Evolutionary conservation across 1,140 invertebrate species (phyloP), one percentile per base, ranked within the genome.

Genomic region (Drosophila kikkawai): DNA sequence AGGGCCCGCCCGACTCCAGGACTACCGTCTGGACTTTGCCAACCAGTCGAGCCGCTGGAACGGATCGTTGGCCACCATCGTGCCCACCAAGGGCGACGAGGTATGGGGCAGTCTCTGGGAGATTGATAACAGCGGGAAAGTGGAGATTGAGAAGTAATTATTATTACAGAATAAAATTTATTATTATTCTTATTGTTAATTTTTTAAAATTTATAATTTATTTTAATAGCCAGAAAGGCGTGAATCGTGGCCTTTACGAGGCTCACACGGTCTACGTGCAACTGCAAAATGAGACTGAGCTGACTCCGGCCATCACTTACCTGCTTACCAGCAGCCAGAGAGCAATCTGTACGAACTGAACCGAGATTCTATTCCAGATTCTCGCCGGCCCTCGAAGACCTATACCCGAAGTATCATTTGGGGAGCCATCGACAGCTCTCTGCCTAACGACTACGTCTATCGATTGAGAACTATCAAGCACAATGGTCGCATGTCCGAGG

Each of bases 101-200:
- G 69, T 66, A 0, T 91, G 82, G 79, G 91, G 91, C 29, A 73
- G 83, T 0, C 56, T 92, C 7, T 92, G 88, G 91, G 57, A 82
- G 44, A 91, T 92, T 5, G 71, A 82, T 19, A 11, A 91, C 4
- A 22, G 4, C 9, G 84, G 86, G 19, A 41, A 91, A 5, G 5
- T 47, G 7, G 73, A 82, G 17, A 68, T 92, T 5, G 91, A 92
- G 50, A 57, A 73, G 91, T 91, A 58, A 77, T 9, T 48, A 48
- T 26, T 22, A 22, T 22, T n/a, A n/a, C n/a, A 22, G 2, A 26
- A 29, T 6, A 7, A 29, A 7, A 29, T 29, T 7, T 29, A 29
- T 29, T 6, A 6, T 29, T 29, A 29, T 29, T 29, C 6, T 6
- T 29, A 6, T 13, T 1, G 3, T 4, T 47, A 7, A 4, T 8